A percentile compares a stretch with the other conserved stretches of the same genome.
Conservation (phyloP, 53 echinoderm and acorn worm genomes). For the Henricia sp. region DNA sequence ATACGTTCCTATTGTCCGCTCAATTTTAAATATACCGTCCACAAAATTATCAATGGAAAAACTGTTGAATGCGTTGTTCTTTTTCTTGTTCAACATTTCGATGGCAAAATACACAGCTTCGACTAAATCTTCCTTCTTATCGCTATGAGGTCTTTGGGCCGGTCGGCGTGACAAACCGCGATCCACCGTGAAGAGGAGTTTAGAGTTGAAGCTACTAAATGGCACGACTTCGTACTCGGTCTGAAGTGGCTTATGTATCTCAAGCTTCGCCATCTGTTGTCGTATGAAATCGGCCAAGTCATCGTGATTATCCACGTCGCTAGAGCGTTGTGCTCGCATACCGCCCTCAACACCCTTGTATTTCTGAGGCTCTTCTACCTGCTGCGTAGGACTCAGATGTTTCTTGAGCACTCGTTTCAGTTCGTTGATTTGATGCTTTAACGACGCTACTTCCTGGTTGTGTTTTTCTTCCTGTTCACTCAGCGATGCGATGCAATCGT, state of each 20-base stretch:
- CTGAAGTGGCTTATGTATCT: conserved; percentile 60
- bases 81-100: conserved; percentile 81
- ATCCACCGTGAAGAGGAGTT: conserved; percentile 82
- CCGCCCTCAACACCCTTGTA: conserved; percentile 67
- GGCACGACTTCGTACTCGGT: conserved; percentile 92
- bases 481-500: conserved; percentile 89
- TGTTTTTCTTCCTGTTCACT: conserved; percentile 95
- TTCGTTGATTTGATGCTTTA: conserved; percentile 87
- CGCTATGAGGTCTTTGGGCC: conserved; percentile 77
- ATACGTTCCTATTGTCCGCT: conserved; percentile 85
- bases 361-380: conserved; percentile 80
- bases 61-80: conserved; percentile 52
- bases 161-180: conserved; percentile 78
- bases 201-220: conserved; percentile 90
- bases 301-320: conserved; percentile 74
- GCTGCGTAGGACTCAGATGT: conserved; percentile 78
- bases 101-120: conserved; percentile 96
- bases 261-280: conserved; percentile 87
- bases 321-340: conserved; percentile 56
- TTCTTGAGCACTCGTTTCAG: conserved; percentile 87
- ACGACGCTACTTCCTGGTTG: conserved; percentile 77
- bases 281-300: conserved; percentile 69
- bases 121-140: conserved; percentile 91
- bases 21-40: conserved; percentile 92
- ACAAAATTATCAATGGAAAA: conserved; percentile 94